Evolutionary conservation across 2,888 invertebrate species (phyloP).

Genomic region (Congeria kusceri): DNA sequence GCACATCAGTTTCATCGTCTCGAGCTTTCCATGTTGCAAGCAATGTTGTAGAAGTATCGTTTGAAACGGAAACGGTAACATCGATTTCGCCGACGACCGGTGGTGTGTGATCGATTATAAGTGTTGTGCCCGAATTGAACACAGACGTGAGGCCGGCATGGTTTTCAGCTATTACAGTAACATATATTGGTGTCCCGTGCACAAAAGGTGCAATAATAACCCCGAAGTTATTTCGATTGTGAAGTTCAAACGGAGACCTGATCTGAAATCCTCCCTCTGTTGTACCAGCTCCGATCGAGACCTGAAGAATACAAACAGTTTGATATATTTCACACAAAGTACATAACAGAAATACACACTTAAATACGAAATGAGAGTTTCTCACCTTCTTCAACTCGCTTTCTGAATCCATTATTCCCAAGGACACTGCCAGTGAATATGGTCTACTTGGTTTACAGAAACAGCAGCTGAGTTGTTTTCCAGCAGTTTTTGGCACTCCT

Average conservation of each 20-base stretch:
- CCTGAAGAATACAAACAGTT: constrained; percentile 2
- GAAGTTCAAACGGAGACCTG: constrained; percentile 29
- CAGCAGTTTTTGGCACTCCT: too few relatives aligned
- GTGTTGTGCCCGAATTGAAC: constrained; percentile 27
- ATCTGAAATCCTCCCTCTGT: constrained; percentile 59
- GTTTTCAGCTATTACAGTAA: constrained; percentile 57
- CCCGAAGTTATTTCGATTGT: constrained; percentile 13
- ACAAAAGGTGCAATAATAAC: constrained; percentile 42
- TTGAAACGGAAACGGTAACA: background rate
- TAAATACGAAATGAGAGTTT: background rate
- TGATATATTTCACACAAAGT: too few relatives aligned
- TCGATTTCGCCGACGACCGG: too few relatives aligned
- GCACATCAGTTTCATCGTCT: constrained; percentile 38
- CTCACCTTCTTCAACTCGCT: background rate
- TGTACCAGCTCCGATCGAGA: constrained; percentile 56
- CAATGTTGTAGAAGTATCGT: background rate
- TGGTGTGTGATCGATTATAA: constrained; percentile 59
- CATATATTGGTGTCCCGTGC: too few relatives aligned
- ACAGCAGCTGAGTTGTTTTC: too few relatives aligned
- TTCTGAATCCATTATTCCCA: background rate
- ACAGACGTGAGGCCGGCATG: constrained; percentile 51
- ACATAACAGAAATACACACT: too few relatives aligned
- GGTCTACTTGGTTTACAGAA: background rate
- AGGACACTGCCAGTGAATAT: background rate
- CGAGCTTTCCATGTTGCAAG: constrained; percentile 25